Evolutionary conservation across 2,113 vertebrate genomes (phyloP).

Genomic region (Tragulus kanchil): DNA sequence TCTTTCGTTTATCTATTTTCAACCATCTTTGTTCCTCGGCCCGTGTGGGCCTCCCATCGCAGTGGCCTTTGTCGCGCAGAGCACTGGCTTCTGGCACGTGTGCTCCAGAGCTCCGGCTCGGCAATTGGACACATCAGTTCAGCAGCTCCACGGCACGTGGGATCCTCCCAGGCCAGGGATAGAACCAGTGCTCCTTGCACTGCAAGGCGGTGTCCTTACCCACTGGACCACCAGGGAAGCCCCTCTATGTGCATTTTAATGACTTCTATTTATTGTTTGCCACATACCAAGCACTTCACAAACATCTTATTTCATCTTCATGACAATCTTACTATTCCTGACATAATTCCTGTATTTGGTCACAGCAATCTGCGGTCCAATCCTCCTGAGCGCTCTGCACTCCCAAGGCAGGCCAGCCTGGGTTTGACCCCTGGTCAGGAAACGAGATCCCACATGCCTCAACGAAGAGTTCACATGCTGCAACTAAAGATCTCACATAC

Average conservation of each 20-base stretch:
- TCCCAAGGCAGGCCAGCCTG: neutral
- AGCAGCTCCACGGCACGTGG: accelerated
- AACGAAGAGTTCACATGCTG: neutral
- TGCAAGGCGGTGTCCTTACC: neutral
- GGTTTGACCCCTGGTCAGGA: neutral
- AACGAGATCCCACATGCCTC: neutral
- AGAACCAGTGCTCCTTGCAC: neutral
- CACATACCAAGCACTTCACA: neutral
- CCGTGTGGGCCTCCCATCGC: too few relatives aligned
- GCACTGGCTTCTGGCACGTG: too few relatives aligned
- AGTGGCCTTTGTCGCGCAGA: too few relatives aligned
- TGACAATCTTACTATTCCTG: neutral
- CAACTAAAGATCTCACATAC: neutral
- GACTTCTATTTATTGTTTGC: neutral
- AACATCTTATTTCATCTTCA: neutral
- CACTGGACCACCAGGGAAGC: neutral
- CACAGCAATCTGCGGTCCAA: too few relatives aligned
- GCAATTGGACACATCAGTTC: too few relatives aligned
- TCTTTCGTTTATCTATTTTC: too few relatives aligned
- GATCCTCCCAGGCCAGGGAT: neutral
- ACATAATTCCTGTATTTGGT: neutral
- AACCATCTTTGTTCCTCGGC: too few relatives aligned
- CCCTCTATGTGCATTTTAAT: neutral
- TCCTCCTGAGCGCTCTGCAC: too few relatives aligned
- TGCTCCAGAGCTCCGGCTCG: too few relatives aligned